Evolutionary conservation across 2,113 vertebrate species (phyloP), one percentile per base, ranked within the genome.

Genomic region (Hyaena hyaena): DNA sequence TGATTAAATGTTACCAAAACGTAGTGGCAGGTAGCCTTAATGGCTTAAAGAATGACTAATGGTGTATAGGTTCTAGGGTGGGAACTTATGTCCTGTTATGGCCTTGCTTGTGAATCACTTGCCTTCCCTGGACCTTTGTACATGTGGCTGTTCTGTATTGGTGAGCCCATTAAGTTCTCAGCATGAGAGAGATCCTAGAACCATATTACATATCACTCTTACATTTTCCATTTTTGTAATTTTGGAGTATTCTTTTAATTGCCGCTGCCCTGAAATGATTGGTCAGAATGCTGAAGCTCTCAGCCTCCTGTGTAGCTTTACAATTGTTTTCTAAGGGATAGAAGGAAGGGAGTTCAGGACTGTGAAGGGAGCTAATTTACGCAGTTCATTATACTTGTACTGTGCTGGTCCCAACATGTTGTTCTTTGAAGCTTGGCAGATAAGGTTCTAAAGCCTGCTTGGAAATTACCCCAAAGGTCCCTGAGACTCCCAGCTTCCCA

Each of bases 51-150:
- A 87, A 71, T 96, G 97, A 95, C 93, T 96, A 89, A 95, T 10
- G 45, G 63, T 43, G 5, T 77, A 10, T 79, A 71, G n/a, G 24
- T 39, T 87, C 88, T 79, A 24, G 93, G 94, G 77, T 83, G 35
- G 68, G 53, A 76, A 77, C 92, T 58, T 17, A 2, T 53, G 58
- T 88, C 35, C 80, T 39, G 7, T 39, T 5, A 1, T 84, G 88
- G 65, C 76, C 86, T 92, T 61, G 31, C 55, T 89, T 24, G 50
- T 98, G 94, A 98, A 68, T 97, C 96, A 95, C 95, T 69, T 82
- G 81, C 39, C 63, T 11, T 74, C 45, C 65, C 90, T 66, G 81
- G 92, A 61, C 87, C 86, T 96, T 95, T 69, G 86, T 83, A 39
- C 83, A 10, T 31, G 91, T 90, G 86, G 33, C 8, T 48, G 31